These are phyloP conservation scores for Melanaphis sacchari DNA, from an alignment of 1,140 invertebrate genomes.

Conservation along the genomic window DNA sequence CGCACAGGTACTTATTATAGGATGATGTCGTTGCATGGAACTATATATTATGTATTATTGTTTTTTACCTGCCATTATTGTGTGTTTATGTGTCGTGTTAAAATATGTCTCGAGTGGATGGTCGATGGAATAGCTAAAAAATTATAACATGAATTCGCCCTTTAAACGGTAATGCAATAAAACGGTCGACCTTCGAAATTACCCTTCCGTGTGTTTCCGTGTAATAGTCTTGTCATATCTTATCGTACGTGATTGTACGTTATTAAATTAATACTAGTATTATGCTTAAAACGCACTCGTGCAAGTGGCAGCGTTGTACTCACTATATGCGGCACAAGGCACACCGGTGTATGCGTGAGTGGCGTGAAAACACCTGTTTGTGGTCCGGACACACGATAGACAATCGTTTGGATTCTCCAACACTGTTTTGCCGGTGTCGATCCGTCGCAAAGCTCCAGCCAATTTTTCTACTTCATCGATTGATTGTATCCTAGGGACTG, in stretches of 20 bases:
- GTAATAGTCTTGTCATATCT: neutral
- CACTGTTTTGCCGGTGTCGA: slow-evolving; percentile 62
- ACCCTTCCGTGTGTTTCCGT: neutral
- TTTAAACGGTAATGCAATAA: neutral
- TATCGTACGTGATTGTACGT: neutral
- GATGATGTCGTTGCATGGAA: neutral
- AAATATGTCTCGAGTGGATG: neutral
- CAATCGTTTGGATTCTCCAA: slow-evolving; percentile 67
- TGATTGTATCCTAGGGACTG: slow-evolving; percentile 66
- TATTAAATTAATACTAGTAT: slow-evolving; percentile 1
- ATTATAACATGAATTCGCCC: neutral
- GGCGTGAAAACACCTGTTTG: slow-evolving; percentile 86
- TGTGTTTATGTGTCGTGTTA: neutral
- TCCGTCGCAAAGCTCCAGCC: slow-evolving; percentile 65
- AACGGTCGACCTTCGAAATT: neutral
- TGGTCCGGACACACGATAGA: slow-evolving; percentile 79
- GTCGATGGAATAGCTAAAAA: neutral
- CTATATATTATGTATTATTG: too few relatives aligned
- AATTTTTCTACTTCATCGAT: slow-evolving; percentile 70
- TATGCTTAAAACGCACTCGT: neutral
- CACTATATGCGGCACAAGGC: slow-evolving; percentile 83
- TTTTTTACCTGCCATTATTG: too few relatives aligned
- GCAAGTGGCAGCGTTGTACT: slow-evolving; percentile 65
- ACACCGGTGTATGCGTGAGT: slow-evolving; percentile 89
- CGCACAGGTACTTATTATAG: too few relatives aligned